Conservation (phyloP, 2,888 invertebrate genomes). For the Phymatocera aterrima region DNA sequence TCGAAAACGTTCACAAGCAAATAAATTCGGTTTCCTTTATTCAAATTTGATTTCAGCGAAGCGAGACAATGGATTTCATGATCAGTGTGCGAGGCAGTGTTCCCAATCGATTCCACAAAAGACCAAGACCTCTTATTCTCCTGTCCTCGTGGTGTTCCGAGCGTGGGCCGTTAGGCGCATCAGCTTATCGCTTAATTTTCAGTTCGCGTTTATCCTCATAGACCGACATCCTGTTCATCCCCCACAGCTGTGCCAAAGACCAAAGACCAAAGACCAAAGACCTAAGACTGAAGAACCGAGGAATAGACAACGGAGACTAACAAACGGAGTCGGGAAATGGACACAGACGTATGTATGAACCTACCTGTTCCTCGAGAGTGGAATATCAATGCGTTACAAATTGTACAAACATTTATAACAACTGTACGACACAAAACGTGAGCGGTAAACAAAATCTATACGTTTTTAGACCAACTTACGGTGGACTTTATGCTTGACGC, state of each 20-base stretch:
- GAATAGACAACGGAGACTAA: neutral
- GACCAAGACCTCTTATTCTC: neutral
- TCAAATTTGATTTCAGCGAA: conserved; percentile 17
- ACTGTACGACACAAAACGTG: conserved; percentile 47
- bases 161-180: conserved; percentile 19
- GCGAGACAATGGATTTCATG: conserved; percentile 8
- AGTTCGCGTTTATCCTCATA: conserved; percentile 31
- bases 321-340: conserved; percentile 7
- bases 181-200: conserved; percentile 26
- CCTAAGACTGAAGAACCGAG: neutral
- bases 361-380: neutral
- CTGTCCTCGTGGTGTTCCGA: neutral
- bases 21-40: conserved; percentile 26
- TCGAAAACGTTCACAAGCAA: neutral
- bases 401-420: conserved; percentile 51
- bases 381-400: conserved; percentile 46
- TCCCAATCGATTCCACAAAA: neutral
- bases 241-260: neutral
- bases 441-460: conserved; percentile 22
- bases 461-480: conserved; percentile 33
- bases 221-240: conserved; percentile 20
- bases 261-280: conserved; percentile 7
- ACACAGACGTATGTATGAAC: neutral
- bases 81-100: neutral
- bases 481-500: no score